phyloP scores from a whole-genome alignment of 2,888 invertebrate species.

The Seira sanloemensis region DNA sequence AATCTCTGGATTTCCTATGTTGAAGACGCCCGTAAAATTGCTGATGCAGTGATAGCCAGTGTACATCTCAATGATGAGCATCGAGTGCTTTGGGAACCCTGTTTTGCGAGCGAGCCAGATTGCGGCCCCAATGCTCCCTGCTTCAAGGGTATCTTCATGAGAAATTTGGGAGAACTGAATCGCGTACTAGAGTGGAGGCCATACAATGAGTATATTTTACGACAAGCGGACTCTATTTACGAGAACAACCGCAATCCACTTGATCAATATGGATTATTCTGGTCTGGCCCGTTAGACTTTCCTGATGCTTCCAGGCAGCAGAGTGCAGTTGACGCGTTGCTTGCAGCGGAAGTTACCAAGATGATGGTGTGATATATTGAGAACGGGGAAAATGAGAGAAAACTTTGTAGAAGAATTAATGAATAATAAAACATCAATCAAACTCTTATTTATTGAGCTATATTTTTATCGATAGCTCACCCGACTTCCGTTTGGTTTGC shows the following conservation, averaged over 20 bases:
- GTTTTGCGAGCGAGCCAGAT: constrained; percentile 50
- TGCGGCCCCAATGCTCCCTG: constrained; percentile 51
- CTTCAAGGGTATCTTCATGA: constrained; percentile 69
- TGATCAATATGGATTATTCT: constrained; percentile 67
- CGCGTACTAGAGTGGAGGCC: constrained; percentile 40
- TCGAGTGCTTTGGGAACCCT: constrained; percentile 66
- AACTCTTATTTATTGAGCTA: no score
- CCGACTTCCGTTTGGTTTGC: no score
- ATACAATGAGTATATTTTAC: constrained; percentile 51
- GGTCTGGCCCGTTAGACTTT: constrained; percentile 62
- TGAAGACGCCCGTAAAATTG: constrained; percentile 56
- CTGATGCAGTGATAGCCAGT: constrained; percentile 65
- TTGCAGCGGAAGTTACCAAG: constrained; percentile 26
- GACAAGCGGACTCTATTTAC: constrained; percentile 54
- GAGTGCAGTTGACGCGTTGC: constrained; percentile 63
- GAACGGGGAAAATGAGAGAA: no score
- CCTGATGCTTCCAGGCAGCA: constrained; percentile 65
- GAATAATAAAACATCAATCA: no score
- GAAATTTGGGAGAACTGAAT: constrained; percentile 67
- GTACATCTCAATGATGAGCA: constrained; percentile 51
- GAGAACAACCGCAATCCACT: constrained; percentile 63
- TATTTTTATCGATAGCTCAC: no score
- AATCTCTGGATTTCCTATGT: constrained; percentile 59
- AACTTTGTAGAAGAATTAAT: no score
- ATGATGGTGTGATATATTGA: no score